phyloP scores from a whole-genome alignment of 1,140 invertebrate species.

The Diorhabda sublineata region DNA sequence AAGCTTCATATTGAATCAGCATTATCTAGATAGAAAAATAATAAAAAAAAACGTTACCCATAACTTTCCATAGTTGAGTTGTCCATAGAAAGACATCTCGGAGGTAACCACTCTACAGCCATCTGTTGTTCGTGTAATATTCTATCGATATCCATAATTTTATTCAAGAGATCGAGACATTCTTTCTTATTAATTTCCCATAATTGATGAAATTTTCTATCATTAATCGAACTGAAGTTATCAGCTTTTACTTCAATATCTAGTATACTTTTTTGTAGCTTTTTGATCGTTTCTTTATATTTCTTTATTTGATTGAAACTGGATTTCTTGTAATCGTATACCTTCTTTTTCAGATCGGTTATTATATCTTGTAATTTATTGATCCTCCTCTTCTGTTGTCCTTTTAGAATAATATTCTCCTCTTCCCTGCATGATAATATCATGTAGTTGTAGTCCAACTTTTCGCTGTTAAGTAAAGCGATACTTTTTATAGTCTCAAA shows the following conservation, averaged over 20 bases:
- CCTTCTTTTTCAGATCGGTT: constrained; percentile 60
- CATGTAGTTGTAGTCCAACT: constrained; percentile 83
- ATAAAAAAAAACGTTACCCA: constrained; percentile 8
- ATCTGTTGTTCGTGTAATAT: constrained; percentile 67
- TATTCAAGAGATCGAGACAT: constrained; percentile 54
- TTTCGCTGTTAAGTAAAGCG: constrained; percentile 74
- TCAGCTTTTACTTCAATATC: constrained; percentile 63
- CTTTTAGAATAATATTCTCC: constrained; percentile 77
- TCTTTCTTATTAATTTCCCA: constrained; percentile 67
- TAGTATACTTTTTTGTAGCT: constrained; percentile 59
- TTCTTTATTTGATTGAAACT: constrained; percentile 39
- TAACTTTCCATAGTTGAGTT: constrained; percentile 37
- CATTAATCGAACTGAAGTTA: constrained; percentile 61
- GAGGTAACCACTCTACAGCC: constrained; percentile 55
- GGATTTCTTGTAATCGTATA: constrained; percentile 56
- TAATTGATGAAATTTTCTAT: constrained; percentile 51
- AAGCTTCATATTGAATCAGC: too few relatives aligned
- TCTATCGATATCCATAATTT: constrained; percentile 61
- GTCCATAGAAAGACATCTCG: constrained; percentile 32
- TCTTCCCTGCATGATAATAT: constrained; percentile 80
- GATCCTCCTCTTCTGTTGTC: constrained; percentile 76
- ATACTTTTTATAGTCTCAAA: constrained; percentile 70
- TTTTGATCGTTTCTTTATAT: constrained; percentile 55
- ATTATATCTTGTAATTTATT: constrained; percentile 74
- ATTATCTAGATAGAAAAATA: not conserved